phyloP scores from a whole-genome alignment of 2,888 invertebrate genomes.

The Chaetoderma sp. region DNA sequence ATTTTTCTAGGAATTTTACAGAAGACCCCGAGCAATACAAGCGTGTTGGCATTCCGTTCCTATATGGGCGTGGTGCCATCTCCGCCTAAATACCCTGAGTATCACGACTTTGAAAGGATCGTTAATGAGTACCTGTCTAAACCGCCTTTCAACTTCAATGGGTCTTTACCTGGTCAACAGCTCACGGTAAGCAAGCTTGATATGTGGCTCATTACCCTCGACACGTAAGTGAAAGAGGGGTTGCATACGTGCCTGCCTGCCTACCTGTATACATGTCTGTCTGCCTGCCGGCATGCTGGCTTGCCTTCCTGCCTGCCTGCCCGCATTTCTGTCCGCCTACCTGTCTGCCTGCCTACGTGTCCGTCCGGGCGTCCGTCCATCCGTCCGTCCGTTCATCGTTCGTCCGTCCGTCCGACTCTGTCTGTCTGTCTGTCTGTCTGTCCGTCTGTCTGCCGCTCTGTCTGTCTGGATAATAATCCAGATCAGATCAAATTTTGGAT shows the following conservation, averaged over 20 bases:
- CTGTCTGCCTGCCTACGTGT: no score
- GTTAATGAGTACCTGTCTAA: conserved; percentile 87
- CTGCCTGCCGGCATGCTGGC: not conserved
- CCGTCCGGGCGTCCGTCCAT: no score
- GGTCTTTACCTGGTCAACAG: no score
- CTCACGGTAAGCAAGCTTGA: not conserved
- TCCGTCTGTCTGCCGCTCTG: no score
- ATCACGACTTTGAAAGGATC: conserved; percentile 79
- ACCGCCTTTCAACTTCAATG: conserved; percentile 89
- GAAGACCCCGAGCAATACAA: not conserved
- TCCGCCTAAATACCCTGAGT: conserved; percentile 74
- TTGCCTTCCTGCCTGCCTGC: not conserved
- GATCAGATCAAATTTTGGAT: no score
- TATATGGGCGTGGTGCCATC: conserved; percentile 85
- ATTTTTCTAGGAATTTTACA: not conserved
- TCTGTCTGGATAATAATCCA: no score
- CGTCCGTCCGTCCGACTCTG: no score
- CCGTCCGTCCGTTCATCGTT: no score
- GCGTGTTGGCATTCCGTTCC: conserved; percentile 79
- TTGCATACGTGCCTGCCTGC: not conserved
- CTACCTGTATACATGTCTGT: no score
- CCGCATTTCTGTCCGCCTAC: no score
- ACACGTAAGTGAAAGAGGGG: not conserved
- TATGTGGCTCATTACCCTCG: not conserved
- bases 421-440: no score